Evolutionary conservation across 2,888 invertebrate genomes (phyloP), one percentile per base, ranked within the genome.

Genomic region (Drosophila subsilvestris): DNA sequence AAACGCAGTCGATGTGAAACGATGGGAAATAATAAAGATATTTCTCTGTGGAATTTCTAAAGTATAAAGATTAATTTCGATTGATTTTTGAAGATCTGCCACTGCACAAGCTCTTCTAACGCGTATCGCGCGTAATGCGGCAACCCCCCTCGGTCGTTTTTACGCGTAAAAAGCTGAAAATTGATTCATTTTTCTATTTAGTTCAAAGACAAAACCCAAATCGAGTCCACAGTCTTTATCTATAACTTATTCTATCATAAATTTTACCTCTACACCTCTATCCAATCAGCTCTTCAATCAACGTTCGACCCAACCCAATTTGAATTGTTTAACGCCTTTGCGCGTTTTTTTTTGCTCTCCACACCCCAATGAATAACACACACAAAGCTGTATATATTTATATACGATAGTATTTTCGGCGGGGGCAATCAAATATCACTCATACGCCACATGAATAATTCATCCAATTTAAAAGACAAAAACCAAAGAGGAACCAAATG

Each of bases 381-480:
- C 48, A 44, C 56, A 61, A 62, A 14, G 14, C 5, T 37, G 43
- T 54, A 37, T 51, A 45, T 32, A 53, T 32, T 4, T n/a, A 14
- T 66, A 17, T 25, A 22, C 3, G n/a, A 66, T 57, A 76, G 25
- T 25, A 25, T 25, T 32, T 75, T 65, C 65, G 60, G 63, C 42
- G 68, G 68, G 65, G 75, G 72, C 81, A 88, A 88, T 84, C 82
- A 84, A 85, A 84, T 82, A 88, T 87, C 85, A 88, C 77, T 79
- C 87, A 88, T 81, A 85, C 79, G 89, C 82, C 80, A 37, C 47
- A 86, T 84, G 87, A 84, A 84, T 84, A 73, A 84, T 88, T 78
- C 84, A 84, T 81, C 8, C 48, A 57, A 67, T 58, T 72, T 20
- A 48, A 73, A 48, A 45, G 43, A 57, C 68, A 69, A 45, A 61